Conservation (phyloP, 92 coral and sea anemone genomes). For the Actinostola sp. region DNA sequence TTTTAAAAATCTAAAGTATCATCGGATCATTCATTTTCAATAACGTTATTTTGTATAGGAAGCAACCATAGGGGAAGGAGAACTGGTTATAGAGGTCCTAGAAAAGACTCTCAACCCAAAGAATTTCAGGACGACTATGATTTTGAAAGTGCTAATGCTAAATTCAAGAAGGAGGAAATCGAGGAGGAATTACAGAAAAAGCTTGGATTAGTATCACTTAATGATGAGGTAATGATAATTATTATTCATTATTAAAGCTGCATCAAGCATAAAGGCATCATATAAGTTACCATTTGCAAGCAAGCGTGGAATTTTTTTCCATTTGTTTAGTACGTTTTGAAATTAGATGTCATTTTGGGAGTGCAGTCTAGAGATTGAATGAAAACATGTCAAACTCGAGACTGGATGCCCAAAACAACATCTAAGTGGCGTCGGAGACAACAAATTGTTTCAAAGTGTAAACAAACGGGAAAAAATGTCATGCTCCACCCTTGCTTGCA, state of each 20-base stretch:
- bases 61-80: constrained; percentile 76
- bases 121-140: constrained; percentile 98
- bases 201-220: constrained; percentile 61
- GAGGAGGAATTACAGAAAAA: constrained; percentile 91
- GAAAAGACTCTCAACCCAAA: constrained; percentile 54
- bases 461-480: too few species aligned
- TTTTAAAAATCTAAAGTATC: not conserved
- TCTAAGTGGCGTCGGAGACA: too few species aligned
- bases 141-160: constrained; percentile 98
- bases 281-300: too few species aligned
- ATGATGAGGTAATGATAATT: constrained; percentile 54
- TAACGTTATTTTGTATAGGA: constrained; percentile 18
- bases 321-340: too few species aligned
- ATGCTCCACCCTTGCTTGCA: too few species aligned
- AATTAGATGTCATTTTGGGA: too few species aligned
- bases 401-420: too few species aligned
- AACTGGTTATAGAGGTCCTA: constrained; percentile 70
- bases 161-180: constrained; percentile 89
- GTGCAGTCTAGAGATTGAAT: too few species aligned
- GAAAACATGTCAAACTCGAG: too few species aligned
- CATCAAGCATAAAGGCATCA: not conserved
- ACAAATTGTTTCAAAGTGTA: too few species aligned
- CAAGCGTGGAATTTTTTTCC: too few species aligned
- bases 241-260: not conserved
- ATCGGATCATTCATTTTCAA: not conserved